Conservation (phyloP, 2,888 invertebrate species). For the Apeira syringaria region DNA sequence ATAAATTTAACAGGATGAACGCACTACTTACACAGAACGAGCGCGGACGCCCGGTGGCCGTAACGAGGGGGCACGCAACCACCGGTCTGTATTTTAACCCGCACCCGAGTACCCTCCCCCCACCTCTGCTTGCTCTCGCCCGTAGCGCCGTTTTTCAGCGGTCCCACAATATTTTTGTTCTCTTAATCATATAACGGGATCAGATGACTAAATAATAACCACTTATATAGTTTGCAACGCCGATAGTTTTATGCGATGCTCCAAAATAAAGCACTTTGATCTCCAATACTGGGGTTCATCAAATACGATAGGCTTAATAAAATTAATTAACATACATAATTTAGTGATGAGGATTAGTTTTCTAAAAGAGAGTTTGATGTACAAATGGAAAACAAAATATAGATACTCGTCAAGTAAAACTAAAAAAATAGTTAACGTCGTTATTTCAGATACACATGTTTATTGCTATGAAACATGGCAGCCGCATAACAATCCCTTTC, state of each 20-base stretch:
- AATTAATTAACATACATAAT: too few relatives aligned
- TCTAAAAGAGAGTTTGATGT: too few relatives aligned
- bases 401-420: conserved; percentile 20
- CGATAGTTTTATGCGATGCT: too few relatives aligned
- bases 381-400: too few relatives aligned
- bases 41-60: conserved; percentile 65
- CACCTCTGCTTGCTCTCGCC: conserved; percentile 26
- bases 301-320: too few relatives aligned
- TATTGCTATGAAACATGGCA: conserved; percentile 82
- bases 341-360: too few relatives aligned
- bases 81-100: conserved; percentile 59
- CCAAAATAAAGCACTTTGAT: too few relatives aligned
- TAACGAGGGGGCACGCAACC: conserved; percentile 73
- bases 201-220: conserved; percentile 27
- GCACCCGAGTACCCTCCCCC: conserved; percentile 28
- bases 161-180: conserved; percentile 44
- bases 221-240: conserved; percentile 27
- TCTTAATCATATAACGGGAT: conserved; percentile 46
- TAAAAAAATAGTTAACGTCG: conserved; percentile 73
- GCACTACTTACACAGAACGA: conserved; percentile 80
- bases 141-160: conserved; percentile 44
- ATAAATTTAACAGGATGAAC: conserved; percentile 84
- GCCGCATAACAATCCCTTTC: conserved; percentile 82
- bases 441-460: conserved; percentile 81
- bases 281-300: too few relatives aligned